These are phyloP conservation scores for Nephrocerus scutellatus DNA, from an alignment of 2,888 invertebrate genomes.

Conservation along the genomic window DNA sequence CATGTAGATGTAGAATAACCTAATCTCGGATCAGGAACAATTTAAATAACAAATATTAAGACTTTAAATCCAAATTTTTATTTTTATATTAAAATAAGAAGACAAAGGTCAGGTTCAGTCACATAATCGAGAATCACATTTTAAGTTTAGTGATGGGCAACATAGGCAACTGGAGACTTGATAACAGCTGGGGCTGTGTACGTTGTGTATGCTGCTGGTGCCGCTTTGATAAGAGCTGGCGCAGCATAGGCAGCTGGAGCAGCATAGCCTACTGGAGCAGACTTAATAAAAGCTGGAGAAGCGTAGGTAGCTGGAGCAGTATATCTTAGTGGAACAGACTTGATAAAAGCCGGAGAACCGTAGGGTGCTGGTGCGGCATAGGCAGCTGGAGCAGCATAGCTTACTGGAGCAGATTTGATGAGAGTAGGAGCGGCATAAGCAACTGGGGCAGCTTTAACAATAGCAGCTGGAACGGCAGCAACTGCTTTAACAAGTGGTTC, in stretches of 20 bases:
- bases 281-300: slow-evolving; percentile 7
- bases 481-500: slow-evolving; percentile 27
- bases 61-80: slow-evolving; percentile 2
- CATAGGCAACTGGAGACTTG: slow-evolving; percentile 21
- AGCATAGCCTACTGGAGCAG: slow-evolving; percentile 14
- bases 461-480: slow-evolving; percentile 23
- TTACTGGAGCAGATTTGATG: slow-evolving; percentile 7
- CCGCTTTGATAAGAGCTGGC: slow-evolving; percentile 14
- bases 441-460: not conserved
- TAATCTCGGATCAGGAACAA: no score
- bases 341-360: slow-evolving; percentile 17
- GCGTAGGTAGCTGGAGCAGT: slow-evolving; percentile 16
- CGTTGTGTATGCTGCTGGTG: no score
- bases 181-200: not conserved
- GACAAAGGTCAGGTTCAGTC: no score
- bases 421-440: slow-evolving; percentile 8
- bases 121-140: no score
- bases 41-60: no score
- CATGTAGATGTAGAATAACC: no score
- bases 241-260: slow-evolving; percentile 15
- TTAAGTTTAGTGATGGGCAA: slow-evolving; percentile 28
- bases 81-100: not conserved
- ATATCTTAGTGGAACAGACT: slow-evolving; percentile 15
- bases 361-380: slow-evolving; percentile 14
- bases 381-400: not conserved